phyloP scores from a whole-genome alignment of 2,888 invertebrate species.

The Acanthococcus lagerstroemiae region DNA sequence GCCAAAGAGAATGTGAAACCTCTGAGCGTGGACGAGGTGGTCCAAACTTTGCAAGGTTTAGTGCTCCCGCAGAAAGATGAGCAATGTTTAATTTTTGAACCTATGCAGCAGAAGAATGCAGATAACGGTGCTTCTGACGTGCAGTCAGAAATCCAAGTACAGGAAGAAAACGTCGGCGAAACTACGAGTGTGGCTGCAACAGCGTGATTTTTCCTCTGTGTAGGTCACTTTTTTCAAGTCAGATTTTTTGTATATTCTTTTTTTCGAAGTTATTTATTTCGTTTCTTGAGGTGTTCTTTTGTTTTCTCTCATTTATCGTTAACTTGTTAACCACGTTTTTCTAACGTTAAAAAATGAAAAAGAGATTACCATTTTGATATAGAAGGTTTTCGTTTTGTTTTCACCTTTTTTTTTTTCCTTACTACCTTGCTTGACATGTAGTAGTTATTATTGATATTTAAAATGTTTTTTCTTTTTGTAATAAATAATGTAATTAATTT shows the following conservation, averaged over 20 bases:
- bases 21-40: constrained; percentile 32
- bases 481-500: too few species aligned
- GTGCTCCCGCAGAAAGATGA: constrained; percentile 17
- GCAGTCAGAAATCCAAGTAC: not conserved
- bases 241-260: not conserved
- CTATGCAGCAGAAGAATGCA: constrained; percentile 11
- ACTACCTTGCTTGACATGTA: not conserved
- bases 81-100: constrained; percentile 15
- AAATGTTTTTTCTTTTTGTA: not conserved
- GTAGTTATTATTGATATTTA: not conserved
- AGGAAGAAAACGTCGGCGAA: too few species aligned
- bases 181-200: too few species aligned
- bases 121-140: not conserved
- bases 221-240: not conserved
- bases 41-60: constrained; percentile 18
- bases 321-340: not conserved
- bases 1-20: constrained; percentile 39
- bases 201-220: too few species aligned
- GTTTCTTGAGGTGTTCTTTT: not conserved
- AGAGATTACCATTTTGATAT: not conserved
- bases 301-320: not conserved
- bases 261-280: not conserved
- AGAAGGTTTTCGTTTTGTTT: not conserved
- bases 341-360: not conserved
- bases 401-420: not conserved